Conservation (phyloP, 2,888 invertebrate genomes). For the Pegoplata infirma region DNA sequence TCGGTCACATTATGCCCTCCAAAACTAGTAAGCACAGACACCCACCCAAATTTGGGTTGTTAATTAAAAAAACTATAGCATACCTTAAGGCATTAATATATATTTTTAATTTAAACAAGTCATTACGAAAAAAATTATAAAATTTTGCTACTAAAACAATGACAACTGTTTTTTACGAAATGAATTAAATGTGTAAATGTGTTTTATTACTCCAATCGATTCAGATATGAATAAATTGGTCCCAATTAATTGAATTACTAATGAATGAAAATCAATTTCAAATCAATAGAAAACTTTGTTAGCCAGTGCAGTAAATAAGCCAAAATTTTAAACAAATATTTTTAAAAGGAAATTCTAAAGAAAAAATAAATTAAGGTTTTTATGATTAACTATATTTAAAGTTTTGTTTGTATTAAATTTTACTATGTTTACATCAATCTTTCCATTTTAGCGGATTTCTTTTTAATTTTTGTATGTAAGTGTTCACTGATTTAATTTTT, state of each 20-base stretch:
- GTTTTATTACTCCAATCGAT: conserved; percentile 68
- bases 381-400: conserved; percentile 14
- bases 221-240: conserved; percentile 73
- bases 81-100: conserved; percentile 19
- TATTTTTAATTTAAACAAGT: neutral
- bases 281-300: neutral
- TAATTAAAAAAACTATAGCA: conserved; percentile 11
- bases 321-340: conserved; percentile 18
- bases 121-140: neutral
- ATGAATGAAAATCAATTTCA: conserved; percentile 44
- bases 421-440: conserved; percentile 56
- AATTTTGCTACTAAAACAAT: conserved; percentile 2
- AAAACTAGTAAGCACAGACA: no score
- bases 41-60: no score
- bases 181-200: conserved; percentile 45
- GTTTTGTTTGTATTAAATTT: conserved; percentile 50
- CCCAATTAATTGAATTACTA: conserved; percentile 68
- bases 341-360: neutral
- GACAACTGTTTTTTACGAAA: conserved; percentile 15
- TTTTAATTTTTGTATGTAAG: conserved; percentile 42
- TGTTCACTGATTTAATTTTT: conserved; percentile 40
- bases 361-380: neutral
- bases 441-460: conserved; percentile 53
- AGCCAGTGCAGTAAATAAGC: conserved; percentile 52
- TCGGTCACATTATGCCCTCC: no score